Base-by-base conservation (phyloP, 2,797 vertebrate species). In the Hipposideros larvatus region DNA sequence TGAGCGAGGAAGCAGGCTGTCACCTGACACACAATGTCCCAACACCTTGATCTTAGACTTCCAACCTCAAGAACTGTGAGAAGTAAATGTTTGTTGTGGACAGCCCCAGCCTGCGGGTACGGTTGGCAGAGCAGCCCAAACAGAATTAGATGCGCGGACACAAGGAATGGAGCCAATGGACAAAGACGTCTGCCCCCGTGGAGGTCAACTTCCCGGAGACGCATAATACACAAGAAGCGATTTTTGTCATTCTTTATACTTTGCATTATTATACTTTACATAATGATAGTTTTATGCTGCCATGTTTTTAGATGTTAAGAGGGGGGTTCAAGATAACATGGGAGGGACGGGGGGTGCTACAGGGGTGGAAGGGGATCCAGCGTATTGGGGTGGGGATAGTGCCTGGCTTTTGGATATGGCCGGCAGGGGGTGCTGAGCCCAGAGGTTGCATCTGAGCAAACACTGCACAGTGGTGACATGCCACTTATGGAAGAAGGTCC, bases 71-170 rank as follows among this genome's bases (percentile, higher is more conserved):
- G 51, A 63, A n/a, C 19, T 0, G 16, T 1, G 37, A 87, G 13
- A 73, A 1, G 15, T 14, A 24, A 46, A 73, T 2, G 37, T 19
- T 41, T 11, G 22, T 19, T 24, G 18, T 43, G 7, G 43, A 15
- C 11, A 18, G 1, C 1, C 28, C 37, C 37, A 41, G 37, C 1
- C 19, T 2, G 6, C 0, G 14, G 14, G 13, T 18, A 11, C 24
- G 68, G 34, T 21, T 7, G 14, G 14, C 5, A 10, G 2, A 19
- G 41, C 41, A 48, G 31, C 85, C 10, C 21, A 0, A 7, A 37
- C 22, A 37, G 46, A 53, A 3, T 2, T 4, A 37, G 55, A 61
- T 0, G 19, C 41, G 11, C 46, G 22, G 31, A 18, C 26, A 0
- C 7, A 4, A 71, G 43, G 55, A 34, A 26, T 1, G 4, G 11